phyloP scores from a whole-genome alignment of 2,797 vertebrate species.

The Salmo trutta region DNA sequence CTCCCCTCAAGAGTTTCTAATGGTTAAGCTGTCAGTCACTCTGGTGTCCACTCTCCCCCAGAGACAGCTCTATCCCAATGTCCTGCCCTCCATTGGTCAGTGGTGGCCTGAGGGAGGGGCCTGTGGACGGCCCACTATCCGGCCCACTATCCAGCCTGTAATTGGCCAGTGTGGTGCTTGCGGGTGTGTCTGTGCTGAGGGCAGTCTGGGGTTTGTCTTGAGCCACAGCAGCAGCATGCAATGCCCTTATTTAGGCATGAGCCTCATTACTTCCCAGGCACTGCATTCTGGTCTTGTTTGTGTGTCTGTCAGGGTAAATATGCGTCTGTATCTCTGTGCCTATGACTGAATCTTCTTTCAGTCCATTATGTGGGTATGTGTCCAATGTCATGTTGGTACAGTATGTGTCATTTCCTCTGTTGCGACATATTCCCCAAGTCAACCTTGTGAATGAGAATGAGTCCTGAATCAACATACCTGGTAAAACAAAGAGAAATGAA shows the following conservation, averaged over 20 bases:
- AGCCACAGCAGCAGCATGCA: conserved; percentile 61
- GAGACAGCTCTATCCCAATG: neutral
- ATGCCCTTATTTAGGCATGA: conserved; percentile 86
- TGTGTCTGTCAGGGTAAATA: neutral
- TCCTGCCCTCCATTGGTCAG: conserved; percentile 26
- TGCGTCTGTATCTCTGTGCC: neutral
- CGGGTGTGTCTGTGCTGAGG: conserved; percentile 39
- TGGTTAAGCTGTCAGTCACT: neutral
- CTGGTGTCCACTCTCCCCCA: neutral
- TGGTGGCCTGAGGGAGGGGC: neutral
- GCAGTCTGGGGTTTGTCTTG: conserved; percentile 26
- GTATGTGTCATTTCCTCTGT: neutral
- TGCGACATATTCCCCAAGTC: neutral
- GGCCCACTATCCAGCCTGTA: conserved; percentile 6
- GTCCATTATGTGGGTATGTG: neutral
- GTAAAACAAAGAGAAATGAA: neutral
- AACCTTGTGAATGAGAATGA: neutral
- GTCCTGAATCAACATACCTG: neutral
- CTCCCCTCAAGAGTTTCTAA: neutral
- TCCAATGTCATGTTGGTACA: neutral
- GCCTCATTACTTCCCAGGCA: conserved; percentile 62
- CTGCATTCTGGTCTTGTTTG: conserved; percentile 5
- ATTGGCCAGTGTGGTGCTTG: conserved; percentile 11
- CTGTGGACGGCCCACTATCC: neutral
- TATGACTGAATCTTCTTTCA: neutral